A percentile compares a stretch with the other conserved stretches of the same genome.
phyloP scores from a whole-genome alignment of 2,797 vertebrate genomes.

The Melanotaenia nigrans region DNA sequence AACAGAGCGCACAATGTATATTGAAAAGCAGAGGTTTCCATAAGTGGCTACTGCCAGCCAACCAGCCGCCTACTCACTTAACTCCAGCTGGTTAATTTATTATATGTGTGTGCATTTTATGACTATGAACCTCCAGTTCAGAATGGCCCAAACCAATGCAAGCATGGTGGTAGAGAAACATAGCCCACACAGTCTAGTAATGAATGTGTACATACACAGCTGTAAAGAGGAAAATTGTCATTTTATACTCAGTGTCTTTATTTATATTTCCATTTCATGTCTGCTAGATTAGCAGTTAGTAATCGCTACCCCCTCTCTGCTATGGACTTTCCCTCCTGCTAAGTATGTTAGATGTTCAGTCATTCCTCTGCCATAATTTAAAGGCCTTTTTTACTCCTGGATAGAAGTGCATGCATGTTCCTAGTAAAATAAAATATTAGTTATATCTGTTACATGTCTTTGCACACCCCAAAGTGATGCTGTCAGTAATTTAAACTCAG shows the following conservation, averaged over 20 bases:
- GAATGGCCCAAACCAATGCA: neutral
- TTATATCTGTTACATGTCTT: neutral
- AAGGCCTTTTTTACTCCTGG: neutral
- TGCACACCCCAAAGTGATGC: too few species aligned
- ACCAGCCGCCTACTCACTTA: neutral
- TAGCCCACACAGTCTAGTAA: neutral
- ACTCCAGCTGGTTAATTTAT: constrained; percentile 11
- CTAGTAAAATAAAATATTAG: neutral
- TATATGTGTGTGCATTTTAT: constrained; percentile 3
- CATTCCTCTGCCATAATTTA: neutral
- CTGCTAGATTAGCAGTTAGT: neutral
- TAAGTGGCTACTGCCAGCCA: neutral
- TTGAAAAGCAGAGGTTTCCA: neutral
- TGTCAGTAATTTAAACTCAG: neutral
- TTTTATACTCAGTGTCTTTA: neutral
- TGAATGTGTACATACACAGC: neutral
- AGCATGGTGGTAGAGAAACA: neutral
- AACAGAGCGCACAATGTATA: neutral
- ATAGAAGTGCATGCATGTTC: neutral
- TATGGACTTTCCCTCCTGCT: neutral
- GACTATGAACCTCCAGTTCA: neutral
- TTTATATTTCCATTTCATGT: neutral
- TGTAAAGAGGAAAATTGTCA: neutral
- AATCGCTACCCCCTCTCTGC: neutral
- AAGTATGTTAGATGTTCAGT: neutral